Conservation (phyloP, 2,888 invertebrate genomes). For the Scaptodrosophila latifasciaeformis region DNA sequence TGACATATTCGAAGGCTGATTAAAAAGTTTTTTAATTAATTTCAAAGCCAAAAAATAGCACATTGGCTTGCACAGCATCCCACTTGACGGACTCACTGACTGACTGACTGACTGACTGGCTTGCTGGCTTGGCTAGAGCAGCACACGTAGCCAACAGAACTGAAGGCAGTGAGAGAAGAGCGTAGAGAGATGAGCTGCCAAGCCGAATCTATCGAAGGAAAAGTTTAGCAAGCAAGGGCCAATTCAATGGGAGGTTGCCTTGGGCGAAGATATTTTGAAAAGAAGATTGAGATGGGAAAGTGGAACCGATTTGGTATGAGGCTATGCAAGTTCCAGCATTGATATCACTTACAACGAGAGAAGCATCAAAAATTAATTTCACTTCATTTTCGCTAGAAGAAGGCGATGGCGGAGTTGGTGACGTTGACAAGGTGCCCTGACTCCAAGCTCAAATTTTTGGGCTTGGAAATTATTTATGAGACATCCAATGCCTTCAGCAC, state of each 20-base stretch:
- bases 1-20: slow-evolving; percentile 58
- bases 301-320: too few species aligned
- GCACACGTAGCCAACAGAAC: too few species aligned
- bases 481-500: slow-evolving; percentile 13
- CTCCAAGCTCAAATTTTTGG: slow-evolving; percentile 35
- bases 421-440: too few species aligned
- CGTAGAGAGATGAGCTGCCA: background rate
- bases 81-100: too few species aligned
- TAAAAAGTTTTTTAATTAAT: slow-evolving; percentile 74
- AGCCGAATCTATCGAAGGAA: slow-evolving; percentile 41
- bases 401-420: slow-evolving; percentile 9
- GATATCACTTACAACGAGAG: slow-evolving; percentile 21
- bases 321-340: slow-evolving; percentile 23
- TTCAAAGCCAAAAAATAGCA: slow-evolving; percentile 50
- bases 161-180: too few species aligned
- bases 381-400: slow-evolving; percentile 31
- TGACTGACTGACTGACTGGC: too few species aligned
- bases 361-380: slow-evolving; percentile 68
- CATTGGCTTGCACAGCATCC: too few species aligned
- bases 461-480: slow-evolving; percentile 64
- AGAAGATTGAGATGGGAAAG: too few species aligned
- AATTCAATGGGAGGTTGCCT: too few species aligned
- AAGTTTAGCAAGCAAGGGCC: too few species aligned
- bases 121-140: too few species aligned
- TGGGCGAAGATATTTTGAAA: too few species aligned